Conservation (phyloP, 2,888 invertebrate species). For the Latrodectus hesperus region DNA sequence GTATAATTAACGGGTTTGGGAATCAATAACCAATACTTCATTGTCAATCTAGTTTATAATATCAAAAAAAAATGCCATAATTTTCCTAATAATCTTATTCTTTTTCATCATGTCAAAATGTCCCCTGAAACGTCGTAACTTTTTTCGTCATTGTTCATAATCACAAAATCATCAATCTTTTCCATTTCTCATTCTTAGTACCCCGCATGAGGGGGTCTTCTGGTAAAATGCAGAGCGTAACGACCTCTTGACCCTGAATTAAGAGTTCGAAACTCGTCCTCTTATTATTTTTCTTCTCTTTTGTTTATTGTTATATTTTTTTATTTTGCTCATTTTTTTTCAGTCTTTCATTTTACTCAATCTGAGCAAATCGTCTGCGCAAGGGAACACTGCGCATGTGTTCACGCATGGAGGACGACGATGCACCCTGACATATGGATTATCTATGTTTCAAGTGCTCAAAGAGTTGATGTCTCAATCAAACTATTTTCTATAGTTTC, state of each 20-base stretch:
- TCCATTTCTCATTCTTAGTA: background rate
- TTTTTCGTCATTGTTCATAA: background rate
- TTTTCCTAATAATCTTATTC: too few species aligned
- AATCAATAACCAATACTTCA: too few species aligned
- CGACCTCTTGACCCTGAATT: slow-evolving; percentile 5
- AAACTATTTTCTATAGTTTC: too few species aligned
- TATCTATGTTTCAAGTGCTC: too few species aligned
- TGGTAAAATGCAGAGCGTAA: background rate
- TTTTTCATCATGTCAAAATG: too few species aligned
- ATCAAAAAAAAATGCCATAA: too few species aligned
- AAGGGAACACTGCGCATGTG: background rate
- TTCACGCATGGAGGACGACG: background rate
- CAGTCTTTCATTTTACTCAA: too few species aligned
- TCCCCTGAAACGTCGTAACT: background rate
- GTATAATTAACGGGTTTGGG: too few species aligned
- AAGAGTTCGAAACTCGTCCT: background rate
- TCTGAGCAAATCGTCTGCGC: background rate
- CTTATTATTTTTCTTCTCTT: background rate
- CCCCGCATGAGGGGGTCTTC: background rate
- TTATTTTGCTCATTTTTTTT: background rate
- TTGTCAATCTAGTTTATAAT: too few species aligned
- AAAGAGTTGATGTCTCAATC: too few species aligned
- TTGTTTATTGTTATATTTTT: background rate
- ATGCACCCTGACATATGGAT: background rate
- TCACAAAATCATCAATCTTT: background rate